Evolutionary conservation across 2,797 vertebrate species (phyloP).

Genomic region (Sebastes melanostomus): DNA sequence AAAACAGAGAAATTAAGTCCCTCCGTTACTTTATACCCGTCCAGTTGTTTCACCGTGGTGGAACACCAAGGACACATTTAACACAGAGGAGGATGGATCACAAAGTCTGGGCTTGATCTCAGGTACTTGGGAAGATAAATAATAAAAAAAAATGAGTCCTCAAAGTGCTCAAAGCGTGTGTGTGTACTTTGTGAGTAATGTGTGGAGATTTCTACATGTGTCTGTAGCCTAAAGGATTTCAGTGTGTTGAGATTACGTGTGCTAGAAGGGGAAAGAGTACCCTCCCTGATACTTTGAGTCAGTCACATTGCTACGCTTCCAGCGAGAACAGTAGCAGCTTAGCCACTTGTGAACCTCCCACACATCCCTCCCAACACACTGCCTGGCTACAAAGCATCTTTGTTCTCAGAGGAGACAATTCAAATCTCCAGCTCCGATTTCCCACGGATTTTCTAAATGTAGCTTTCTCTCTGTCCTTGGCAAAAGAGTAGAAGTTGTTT

Average conservation of each 20-base stretch:
- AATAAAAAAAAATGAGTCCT: background rate
- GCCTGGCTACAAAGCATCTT: conserved; percentile 69
- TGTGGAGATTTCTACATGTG: conserved; percentile 24
- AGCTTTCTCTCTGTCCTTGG: conserved; percentile 30
- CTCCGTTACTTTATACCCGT: background rate
- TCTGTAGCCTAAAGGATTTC: conserved; percentile 38
- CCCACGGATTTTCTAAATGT: conserved; percentile 67
- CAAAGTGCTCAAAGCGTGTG: background rate
- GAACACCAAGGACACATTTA: conserved; percentile 23
- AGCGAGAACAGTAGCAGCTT: conserved; percentile 64
- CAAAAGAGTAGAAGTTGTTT: background rate
- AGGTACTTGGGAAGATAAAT: conserved; percentile 18
- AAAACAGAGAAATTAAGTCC: background rate
- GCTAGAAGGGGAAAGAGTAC: conserved; percentile 23
- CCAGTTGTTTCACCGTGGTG: background rate
- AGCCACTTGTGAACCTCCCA: conserved; percentile 74
- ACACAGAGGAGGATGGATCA: conserved; percentile 32
- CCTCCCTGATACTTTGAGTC: conserved; percentile 56
- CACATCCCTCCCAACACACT: conserved; percentile 51
- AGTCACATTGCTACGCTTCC: conserved; percentile 53
- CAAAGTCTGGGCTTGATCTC: conserved; percentile 20
- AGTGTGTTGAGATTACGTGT: background rate
- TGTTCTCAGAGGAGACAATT: conserved; percentile 74
- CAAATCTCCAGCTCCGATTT: conserved; percentile 65
- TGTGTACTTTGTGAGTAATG: conserved; percentile 1